Base-by-base conservation (phyloP, 2,797 vertebrate genomes). In the Chelidonichthys spinosus region DNA sequence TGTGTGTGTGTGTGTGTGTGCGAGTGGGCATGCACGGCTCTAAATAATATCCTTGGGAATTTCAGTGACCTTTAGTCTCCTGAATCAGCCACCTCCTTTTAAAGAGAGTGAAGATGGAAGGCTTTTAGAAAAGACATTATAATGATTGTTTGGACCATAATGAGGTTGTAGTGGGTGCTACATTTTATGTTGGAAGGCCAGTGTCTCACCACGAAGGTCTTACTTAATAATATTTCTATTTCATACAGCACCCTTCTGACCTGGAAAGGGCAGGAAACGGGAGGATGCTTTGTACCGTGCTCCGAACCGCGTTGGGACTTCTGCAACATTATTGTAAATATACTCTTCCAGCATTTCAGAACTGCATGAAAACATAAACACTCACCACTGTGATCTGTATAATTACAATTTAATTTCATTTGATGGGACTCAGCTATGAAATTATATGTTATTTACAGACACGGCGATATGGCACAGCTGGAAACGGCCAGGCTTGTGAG, bases 11-110 rank as follows among this genome's bases (percentile, higher is more conserved):
- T 54, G 11, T 44, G 42, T 53, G 11, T 25, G 37, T 53, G 39
- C 63, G 3, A 54, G 11, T 49, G 50, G 55, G 44, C 37, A 7
- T 66, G 59, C 50, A 11, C 43, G 49, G 32, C 10, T 52, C 33
- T 67, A 86, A 81, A 85, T 77, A 14, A 63, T 79, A 84, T 84
- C 53, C 68, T 79, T 74, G 72, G 72, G 85, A 88, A 79, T 84
- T 68, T 52, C 54, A 53, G 40, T 89, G 91, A 92, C 92, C 89
- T 93, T 92, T 91, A 85, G 66, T 78, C 67, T 72, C 81, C 46
- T 74, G 65, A 85, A 85, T 78, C 54, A 80, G 54, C 66, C 49
- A 39, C 63, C 58, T 53, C 35, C 53, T 78, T 81, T 80, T 62
- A 63, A 66, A 69, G 42, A 47, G 65, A 73, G 40, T 58, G 44